A percentile compares a stretch with the other conserved stretches of the same genome.
These are phyloP conservation scores for Drosophila nasuta DNA, from an alignment of 1,140 invertebrate species.

Conservation along the genomic window DNA sequence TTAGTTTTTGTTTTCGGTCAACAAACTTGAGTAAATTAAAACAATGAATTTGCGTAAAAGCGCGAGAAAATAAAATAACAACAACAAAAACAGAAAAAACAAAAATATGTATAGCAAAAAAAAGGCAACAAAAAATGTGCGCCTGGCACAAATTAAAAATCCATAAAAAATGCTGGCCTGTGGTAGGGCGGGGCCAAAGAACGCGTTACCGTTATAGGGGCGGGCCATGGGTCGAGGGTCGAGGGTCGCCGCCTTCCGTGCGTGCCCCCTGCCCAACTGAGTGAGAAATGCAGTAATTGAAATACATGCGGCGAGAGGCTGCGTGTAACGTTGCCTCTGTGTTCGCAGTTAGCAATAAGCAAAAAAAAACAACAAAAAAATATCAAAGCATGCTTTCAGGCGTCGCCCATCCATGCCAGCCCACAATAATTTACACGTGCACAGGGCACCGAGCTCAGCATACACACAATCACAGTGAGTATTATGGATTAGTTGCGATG, in stretches of 20 bases:
- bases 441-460: constrained; percentile 25
- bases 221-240: background rate
- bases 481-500: constrained; percentile 14
- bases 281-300: constrained; percentile 81
- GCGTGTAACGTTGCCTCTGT: constrained; percentile 48
- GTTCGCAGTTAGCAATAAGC: background rate
- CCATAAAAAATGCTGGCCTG: constrained; percentile 45
- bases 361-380: constrained; percentile 22
- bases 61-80: constrained; percentile 47
- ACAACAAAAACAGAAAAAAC: background rate
- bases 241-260: background rate
- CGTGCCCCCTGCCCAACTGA: constrained; percentile 27
- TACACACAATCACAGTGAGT: background rate
- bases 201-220: constrained; percentile 19
- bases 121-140: constrained; percentile 53
- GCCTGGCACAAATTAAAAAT: constrained; percentile 74
- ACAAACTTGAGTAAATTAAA: constrained; percentile 83
- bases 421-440: constrained; percentile 77
- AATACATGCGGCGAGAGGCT: constrained; percentile 74
- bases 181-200: constrained; percentile 28
- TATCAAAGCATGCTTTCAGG: constrained; percentile 49
- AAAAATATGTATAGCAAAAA: constrained; percentile 14
- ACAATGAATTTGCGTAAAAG: constrained; percentile 82
- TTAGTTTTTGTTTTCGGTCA: constrained; percentile 83
- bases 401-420: constrained; percentile 51